phyloP scores from a whole-genome alignment of 1,140 invertebrate genomes.

The Agrypnia vestita region DNA sequence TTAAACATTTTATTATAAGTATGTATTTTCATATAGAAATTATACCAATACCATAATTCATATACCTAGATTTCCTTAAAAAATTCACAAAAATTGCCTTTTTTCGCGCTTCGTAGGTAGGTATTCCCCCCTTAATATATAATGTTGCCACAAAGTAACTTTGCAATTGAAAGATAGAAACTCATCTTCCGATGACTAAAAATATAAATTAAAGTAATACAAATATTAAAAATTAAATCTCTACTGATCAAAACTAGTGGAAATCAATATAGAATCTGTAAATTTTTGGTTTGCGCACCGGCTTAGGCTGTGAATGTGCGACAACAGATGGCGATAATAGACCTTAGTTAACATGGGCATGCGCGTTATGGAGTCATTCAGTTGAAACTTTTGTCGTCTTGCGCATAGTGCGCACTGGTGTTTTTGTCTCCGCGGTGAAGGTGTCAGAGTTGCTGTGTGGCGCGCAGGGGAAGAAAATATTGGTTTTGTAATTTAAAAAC shows the following conservation, averaged over 20 bases:
- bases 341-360: background rate
- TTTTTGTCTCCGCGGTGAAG: constrained; percentile 7
- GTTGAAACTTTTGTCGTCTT: constrained; percentile 20
- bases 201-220: too few species aligned
- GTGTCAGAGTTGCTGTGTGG: constrained; percentile 2
- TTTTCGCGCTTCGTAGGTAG: too few species aligned
- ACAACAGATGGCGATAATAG: constrained; percentile 14
- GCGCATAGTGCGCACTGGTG: constrained; percentile 26
- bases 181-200: too few species aligned
- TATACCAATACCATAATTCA: too few species aligned
- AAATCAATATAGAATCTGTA: background rate
- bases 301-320: constrained; percentile 5
- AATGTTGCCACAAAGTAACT: too few species aligned
- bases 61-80: too few species aligned
- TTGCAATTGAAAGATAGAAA: too few species aligned
- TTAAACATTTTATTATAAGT: too few species aligned
- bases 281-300: constrained; percentile 1
- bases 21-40: too few species aligned
- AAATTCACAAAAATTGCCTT: too few species aligned
- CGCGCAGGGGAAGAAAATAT: constrained; percentile 19
- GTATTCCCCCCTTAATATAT: too few species aligned
- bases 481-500: constrained; percentile 12
- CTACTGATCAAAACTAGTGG: background rate
- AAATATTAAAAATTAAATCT: too few species aligned
- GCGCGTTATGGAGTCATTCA: background rate